Evolutionary conservation across 1,140 invertebrate genomes (phyloP).

Genomic region (Aleiodes sp.): DNA sequence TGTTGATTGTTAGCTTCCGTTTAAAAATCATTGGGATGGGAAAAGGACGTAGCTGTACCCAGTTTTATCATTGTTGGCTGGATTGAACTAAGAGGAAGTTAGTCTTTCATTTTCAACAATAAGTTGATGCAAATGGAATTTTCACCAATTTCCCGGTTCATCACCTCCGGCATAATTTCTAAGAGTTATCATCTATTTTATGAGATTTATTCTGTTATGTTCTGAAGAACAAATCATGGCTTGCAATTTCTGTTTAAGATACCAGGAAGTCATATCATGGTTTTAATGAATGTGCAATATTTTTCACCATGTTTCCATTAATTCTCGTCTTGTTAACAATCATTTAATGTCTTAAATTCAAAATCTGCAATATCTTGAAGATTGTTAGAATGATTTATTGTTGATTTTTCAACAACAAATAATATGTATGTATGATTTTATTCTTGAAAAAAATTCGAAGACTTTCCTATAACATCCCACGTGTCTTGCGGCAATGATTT

Average conservation of each 20-base stretch:
- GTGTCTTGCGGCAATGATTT: constrained; percentile 23
- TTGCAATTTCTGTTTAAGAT: background rate
- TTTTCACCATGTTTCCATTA: background rate
- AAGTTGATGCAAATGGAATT: background rate
- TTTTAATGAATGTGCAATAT: background rate
- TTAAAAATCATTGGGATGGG: background rate
- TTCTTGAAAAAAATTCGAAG: background rate
- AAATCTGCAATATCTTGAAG: background rate
- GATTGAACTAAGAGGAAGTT: constrained; percentile 7
- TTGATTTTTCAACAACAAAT: constrained; percentile 1
- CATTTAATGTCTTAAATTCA: background rate
- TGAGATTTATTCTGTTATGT: background rate
- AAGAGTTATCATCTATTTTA: background rate
- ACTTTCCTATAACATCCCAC: constrained; percentile 14
- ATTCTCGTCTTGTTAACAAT: background rate
- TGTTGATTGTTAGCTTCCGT: background rate
- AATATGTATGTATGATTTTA: background rate
- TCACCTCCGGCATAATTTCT: background rate
- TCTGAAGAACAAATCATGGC: background rate
- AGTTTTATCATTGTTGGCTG: constrained; percentile 4
- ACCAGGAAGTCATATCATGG: background rate
- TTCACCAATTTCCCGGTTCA: background rate
- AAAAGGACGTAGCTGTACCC: constrained; percentile 4
- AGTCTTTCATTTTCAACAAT: constrained; percentile 8
- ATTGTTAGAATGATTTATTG: constrained; percentile 1